These are phyloP conservation scores for Tetrapedia diversipes DNA, from an alignment of 2,888 invertebrate genomes.

Conservation along the genomic window DNA sequence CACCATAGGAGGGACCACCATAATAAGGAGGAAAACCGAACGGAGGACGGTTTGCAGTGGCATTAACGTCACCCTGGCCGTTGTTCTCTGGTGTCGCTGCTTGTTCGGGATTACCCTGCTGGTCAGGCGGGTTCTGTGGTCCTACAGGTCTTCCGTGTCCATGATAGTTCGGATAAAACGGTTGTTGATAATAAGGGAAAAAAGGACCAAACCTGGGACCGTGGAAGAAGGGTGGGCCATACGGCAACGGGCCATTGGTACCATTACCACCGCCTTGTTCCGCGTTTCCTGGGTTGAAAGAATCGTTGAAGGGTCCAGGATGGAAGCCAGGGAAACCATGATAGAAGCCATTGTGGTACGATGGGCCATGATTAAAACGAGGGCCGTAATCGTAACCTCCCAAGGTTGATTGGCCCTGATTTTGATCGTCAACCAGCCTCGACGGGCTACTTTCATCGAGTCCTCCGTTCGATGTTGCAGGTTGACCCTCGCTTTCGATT, in stretches of 20 bases:
- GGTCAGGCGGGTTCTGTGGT: background rate
- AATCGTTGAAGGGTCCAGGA: conserved; percentile 1
- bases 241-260: background rate
- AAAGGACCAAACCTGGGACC: conserved; percentile 22
- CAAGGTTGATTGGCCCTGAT: conserved; percentile 24
- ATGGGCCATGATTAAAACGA: conserved; percentile 16
- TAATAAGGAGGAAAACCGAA: conserved; percentile 1
- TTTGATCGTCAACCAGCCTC: conserved; percentile 29
- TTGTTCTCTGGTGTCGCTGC: conserved; percentile 7
- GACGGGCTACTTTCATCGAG: background rate
- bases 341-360: conserved; percentile 49
- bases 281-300: background rate
- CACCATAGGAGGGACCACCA: conserved; percentile 14
- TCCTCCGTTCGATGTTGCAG: background rate
- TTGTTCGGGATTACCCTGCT: conserved; percentile 5
- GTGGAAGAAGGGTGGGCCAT: conserved; percentile 5
- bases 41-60: conserved; percentile 2
- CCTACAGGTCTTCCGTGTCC: background rate
- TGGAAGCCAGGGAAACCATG: conserved; percentile 32
- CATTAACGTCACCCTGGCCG: conserved; percentile 24
- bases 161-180: conserved; percentile 7
- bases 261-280: conserved; percentile 5
- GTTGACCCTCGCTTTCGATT: background rate
- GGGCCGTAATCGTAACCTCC: conserved; percentile 29
- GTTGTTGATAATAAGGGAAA: conserved; percentile 3